Conservation (phyloP, 1,140 invertebrate genomes). For the Acyrthosiphon pisum region DNA sequence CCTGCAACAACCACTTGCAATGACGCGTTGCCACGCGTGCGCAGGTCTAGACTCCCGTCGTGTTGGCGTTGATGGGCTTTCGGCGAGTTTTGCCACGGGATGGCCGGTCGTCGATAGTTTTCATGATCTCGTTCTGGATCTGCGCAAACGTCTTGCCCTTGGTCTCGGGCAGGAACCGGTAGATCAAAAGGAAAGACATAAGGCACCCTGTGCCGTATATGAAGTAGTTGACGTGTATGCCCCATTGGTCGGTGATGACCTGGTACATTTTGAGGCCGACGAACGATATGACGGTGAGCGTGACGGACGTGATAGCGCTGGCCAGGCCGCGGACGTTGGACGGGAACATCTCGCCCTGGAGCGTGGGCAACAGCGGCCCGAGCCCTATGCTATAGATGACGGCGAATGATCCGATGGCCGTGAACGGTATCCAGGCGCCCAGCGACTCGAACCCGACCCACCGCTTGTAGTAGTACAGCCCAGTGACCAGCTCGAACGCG, state of each 20-base stretch:
- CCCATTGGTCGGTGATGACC: conserved; percentile 64
- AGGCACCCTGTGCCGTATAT: conserved; percentile 71
- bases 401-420: conserved; percentile 56
- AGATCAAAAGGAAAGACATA: conserved; percentile 70
- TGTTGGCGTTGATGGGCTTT: neutral
- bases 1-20: neutral
- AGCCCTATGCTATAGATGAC: conserved; percentile 59
- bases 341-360: conserved; percentile 60
- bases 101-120: neutral
- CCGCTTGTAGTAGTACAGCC: conserved; percentile 58
- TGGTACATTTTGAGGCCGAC: conserved; percentile 64
- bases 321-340: conserved; percentile 65
- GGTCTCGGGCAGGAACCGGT: conserved; percentile 81
- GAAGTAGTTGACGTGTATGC: conserved; percentile 71
- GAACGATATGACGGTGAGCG: conserved; percentile 63
- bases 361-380: conserved; percentile 58
- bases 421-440: conserved; percentile 57
- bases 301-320: conserved; percentile 63
- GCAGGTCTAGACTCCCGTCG: neutral
- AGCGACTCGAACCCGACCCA: conserved; percentile 13
- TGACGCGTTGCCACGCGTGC: neutral
- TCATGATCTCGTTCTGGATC: conserved; percentile 64
- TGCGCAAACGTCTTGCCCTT: conserved; percentile 79
- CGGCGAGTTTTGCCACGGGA: neutral
- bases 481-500: conserved; percentile 55